Evolutionary conservation across 2,797 vertebrate genomes (phyloP).

Genomic region (Phaenicophaeus curvirostris): DNA sequence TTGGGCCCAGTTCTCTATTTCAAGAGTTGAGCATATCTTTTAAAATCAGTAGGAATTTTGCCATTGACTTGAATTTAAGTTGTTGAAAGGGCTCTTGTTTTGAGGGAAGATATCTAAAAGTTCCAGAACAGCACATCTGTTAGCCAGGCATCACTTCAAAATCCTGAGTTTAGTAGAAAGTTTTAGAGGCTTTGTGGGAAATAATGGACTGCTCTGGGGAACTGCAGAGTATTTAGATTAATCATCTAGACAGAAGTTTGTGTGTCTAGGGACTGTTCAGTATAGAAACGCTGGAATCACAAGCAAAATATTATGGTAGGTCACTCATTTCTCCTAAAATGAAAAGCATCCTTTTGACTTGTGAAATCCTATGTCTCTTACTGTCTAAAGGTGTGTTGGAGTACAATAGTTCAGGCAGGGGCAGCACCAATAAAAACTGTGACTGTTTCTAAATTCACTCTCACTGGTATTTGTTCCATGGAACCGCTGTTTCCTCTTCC

Average conservation of each 20-base stretch:
- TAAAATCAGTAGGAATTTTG: neutral
- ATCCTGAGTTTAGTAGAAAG: conserved; percentile 39
- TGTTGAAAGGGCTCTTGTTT: conserved; percentile 24
- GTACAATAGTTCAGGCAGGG: conserved; percentile 10
- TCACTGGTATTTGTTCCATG: conserved; percentile 29
- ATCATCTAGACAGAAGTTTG: conserved; percentile 68
- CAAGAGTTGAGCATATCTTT: neutral
- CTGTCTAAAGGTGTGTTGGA: conserved; percentile 43
- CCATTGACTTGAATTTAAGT: conserved; percentile 13
- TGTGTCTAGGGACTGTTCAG: conserved; percentile 50
- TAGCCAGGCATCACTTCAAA: conserved; percentile 51
- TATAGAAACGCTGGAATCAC: conserved; percentile 58
- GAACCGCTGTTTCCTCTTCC: conserved; percentile 52
- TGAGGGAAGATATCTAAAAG: conserved; percentile 13
- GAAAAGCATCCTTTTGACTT: conserved; percentile 50
- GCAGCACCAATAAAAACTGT: conserved; percentile 3
- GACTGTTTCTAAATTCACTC: conserved; percentile 45
- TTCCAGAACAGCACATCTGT: conserved; percentile 26
- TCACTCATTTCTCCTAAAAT: conserved; percentile 32
- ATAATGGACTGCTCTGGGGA: conserved; percentile 59
- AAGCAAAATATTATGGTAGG: conserved; percentile 37
- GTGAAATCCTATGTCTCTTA: conserved; percentile 42
- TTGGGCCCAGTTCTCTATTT: neutral
- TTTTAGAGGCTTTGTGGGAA: conserved; percentile 53
- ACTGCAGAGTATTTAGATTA: conserved; percentile 60